phyloP scores from a whole-genome alignment of 1,140 invertebrate genomes.

The Maniola jurtina region DNA sequence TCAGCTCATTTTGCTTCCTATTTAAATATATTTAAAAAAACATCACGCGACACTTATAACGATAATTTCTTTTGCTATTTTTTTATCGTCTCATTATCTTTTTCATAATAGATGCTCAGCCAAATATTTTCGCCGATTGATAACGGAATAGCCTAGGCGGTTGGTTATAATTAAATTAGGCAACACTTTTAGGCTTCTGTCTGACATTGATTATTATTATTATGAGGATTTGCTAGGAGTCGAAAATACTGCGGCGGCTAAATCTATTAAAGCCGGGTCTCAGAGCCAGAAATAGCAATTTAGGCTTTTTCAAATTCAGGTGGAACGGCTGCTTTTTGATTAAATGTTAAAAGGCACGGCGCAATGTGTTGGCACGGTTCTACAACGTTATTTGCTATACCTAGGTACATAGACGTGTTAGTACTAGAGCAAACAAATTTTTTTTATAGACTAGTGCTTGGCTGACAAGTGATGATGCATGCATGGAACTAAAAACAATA shows the following conservation, averaged over 20 bases:
- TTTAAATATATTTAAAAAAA: too few relatives aligned
- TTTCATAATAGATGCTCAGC: neutral
- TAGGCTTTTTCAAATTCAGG: conserved; percentile 3
- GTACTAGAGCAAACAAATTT: too few relatives aligned
- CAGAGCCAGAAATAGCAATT: conserved; percentile 5
- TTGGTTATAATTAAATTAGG: conserved; percentile 38
- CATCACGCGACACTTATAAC: too few relatives aligned
- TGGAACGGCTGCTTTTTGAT: conserved; percentile 7
- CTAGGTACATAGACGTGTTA: too few relatives aligned
- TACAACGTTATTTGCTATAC: neutral
- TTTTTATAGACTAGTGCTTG: too few relatives aligned
- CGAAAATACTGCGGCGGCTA: conserved; percentile 20
- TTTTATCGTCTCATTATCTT: too few relatives aligned
- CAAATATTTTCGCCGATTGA: conserved; percentile 10
- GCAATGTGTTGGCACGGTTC: neutral
- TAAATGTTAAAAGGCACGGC: conserved; percentile 13
- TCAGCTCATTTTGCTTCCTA: too few relatives aligned
- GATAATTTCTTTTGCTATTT: too few relatives aligned
- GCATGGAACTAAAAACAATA: too few relatives aligned
- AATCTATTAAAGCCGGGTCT: conserved; percentile 13
- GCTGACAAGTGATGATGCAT: too few relatives aligned
- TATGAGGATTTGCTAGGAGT: conserved; percentile 6
- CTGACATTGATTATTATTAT: conserved; percentile 38
- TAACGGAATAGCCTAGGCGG: conserved; percentile 9
- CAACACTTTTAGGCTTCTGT: conserved; percentile 37